phyloP scores from a whole-genome alignment of 2,888 invertebrate genomes.

The Slavum lentiscoides region DNA sequence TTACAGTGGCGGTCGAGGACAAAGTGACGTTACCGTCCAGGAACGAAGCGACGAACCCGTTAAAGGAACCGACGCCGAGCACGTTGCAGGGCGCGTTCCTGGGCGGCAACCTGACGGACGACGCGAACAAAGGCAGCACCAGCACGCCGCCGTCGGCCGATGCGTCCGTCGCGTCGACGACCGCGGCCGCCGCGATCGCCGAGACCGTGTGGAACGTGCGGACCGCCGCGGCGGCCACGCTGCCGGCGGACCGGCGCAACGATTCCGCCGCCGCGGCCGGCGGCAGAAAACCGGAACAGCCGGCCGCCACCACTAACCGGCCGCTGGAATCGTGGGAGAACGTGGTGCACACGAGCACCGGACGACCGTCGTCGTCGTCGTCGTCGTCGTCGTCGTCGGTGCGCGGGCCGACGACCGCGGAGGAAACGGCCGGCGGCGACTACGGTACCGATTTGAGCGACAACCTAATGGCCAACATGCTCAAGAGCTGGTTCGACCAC shows the following conservation, averaged over 20 bases:
- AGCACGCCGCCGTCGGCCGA: conserved; percentile 36
- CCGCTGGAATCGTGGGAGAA: conserved; percentile 57
- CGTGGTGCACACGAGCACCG: conserved; percentile 56
- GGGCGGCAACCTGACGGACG: conserved; percentile 29
- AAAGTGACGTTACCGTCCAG: conserved; percentile 52
- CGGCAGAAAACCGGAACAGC: neutral
- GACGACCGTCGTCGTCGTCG: conserved; percentile 17
- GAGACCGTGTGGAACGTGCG: conserved; percentile 59
- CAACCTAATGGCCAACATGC: conserved; percentile 54
- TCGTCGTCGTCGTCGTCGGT: neutral
- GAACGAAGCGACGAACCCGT: conserved; percentile 54
- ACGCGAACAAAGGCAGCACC: conserved; percentile 45
- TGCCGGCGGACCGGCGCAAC: conserved; percentile 57
- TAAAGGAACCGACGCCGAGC: conserved; percentile 54
- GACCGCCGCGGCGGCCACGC: conserved; percentile 59
- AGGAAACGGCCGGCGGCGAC: conserved; percentile 56
- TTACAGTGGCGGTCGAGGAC: conserved; percentile 14
- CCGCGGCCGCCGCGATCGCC: conserved; percentile 60
- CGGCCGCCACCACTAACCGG: conserved; percentile 59
- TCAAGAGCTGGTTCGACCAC: conserved; percentile 47
- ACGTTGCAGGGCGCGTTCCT: conserved; percentile 45
- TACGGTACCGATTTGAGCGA: conserved; percentile 54
- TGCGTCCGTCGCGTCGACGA: conserved; percentile 5
- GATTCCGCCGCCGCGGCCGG: conserved; percentile 56
- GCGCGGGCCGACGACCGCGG: conserved; percentile 2